Conservation (phyloP, 2,888 invertebrate species). For the Rotaria magnacalcarata region DNA sequence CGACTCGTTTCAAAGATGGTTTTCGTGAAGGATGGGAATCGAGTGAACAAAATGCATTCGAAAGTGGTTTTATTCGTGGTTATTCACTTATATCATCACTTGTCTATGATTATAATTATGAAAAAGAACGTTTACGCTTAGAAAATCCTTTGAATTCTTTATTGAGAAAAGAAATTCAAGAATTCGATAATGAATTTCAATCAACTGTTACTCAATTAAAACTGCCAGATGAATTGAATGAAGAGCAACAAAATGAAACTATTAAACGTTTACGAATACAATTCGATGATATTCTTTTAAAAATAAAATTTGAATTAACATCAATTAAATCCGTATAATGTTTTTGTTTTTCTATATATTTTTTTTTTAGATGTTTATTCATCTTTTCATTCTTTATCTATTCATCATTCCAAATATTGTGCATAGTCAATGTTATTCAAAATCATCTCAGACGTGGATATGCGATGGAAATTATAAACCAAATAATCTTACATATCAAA, state of each 20-base stretch:
- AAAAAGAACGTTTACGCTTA: neutral
- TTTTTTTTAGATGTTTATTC: neutral
- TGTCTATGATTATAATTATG: neutral
- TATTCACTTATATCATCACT: neutral
- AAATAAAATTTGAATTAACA: neutral
- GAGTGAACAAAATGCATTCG: conserved; percentile 27
- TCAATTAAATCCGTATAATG: neutral
- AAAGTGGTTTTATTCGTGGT: conserved; percentile 4
- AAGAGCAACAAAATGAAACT: neutral
- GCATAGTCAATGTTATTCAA: neutral
- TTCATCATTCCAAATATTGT: neutral
- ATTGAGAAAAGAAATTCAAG: neutral
- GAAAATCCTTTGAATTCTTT: neutral
- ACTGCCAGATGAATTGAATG: neutral
- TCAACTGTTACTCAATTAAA: neutral
- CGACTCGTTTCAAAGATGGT: conserved; percentile 8
- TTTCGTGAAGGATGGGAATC: conserved; percentile 19
- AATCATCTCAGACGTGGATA: neutral
- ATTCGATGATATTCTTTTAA: neutral
- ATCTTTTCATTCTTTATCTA: neutral
- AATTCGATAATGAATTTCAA: conserved; percentile 17
- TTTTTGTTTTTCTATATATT: neutral
- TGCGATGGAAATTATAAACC: neutral
- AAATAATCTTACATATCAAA: neutral
- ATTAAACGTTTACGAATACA: neutral